Percentiles rank a stretch among this genome's conserved stretches.
Conservation (phyloP, 92 coral and sea anemone species). For the Siderastrea siderea region DNA sequence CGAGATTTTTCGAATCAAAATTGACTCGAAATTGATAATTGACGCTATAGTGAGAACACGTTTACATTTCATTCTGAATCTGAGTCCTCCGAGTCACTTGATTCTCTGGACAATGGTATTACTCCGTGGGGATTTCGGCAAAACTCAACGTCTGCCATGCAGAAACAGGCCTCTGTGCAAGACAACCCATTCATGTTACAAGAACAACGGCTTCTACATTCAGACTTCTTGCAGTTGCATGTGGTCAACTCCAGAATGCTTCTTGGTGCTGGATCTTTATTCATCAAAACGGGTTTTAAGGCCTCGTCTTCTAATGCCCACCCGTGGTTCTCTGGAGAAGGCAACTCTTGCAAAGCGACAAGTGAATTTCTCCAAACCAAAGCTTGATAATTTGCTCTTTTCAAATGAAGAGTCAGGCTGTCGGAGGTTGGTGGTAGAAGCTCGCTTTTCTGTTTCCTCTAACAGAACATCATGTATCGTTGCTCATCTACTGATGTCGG, state of each 20-base stretch:
- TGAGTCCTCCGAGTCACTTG: constrained; percentile 2
- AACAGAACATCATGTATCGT: constrained; percentile 31
- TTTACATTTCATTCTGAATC: too few species aligned
- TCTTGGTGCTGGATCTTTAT: constrained; percentile 41
- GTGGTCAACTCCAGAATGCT: constrained; percentile 53
- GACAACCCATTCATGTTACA: constrained; percentile 8
- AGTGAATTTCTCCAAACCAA: constrained; percentile 40
- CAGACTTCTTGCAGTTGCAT: constrained; percentile 37
- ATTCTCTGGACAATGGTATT: neutral
- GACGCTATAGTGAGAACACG: neutral
- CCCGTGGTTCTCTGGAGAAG: constrained; percentile 40
- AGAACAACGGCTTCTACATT: constrained; percentile 17
- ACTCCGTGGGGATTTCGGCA: neutral
- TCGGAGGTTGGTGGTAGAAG: constrained; percentile 37
- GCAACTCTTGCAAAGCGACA: constrained; percentile 17
- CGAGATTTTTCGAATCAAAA: neutral
- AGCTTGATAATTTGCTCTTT: constrained; percentile 60
- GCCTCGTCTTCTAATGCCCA: constrained; percentile 24
- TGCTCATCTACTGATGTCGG: constrained; percentile 7
- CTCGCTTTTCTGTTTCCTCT: constrained; percentile 18
- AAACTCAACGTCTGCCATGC: constrained; percentile 29
- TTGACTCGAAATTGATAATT: neutral
- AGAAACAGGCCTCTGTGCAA: constrained; percentile 62
- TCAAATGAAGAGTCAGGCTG: constrained; percentile 48
- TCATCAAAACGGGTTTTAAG: constrained; percentile 39